Percentiles rank a stretch among this genome's conserved stretches.
phyloP scores from a whole-genome alignment of 2,797 vertebrate genomes.

The Poecilia wingei region DNA sequence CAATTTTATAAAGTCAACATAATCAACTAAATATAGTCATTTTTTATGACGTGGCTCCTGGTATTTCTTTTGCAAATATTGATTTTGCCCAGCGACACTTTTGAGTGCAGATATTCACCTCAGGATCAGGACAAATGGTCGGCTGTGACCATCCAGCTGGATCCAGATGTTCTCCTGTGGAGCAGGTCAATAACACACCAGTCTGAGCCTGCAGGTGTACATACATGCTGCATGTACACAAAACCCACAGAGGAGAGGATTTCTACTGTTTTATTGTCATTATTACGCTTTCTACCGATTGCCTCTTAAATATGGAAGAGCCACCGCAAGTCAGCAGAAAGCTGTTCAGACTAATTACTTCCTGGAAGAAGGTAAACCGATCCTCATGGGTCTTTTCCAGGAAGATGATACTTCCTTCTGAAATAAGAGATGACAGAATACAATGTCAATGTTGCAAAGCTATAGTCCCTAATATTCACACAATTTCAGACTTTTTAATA shows the following conservation, averaged over 20 bases:
- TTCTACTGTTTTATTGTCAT: neutral
- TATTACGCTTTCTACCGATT: neutral
- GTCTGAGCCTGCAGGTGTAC: neutral
- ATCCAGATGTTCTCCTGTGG: neutral
- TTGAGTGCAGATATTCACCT: too few species aligned
- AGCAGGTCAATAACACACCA: neutral
- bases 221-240: neutral
- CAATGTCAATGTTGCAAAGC: too few species aligned
- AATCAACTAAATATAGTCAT: too few species aligned
- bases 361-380: neutral
- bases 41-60: too few species aligned
- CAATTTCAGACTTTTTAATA: neutral
- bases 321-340: neutral
- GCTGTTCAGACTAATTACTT: conserved; percentile 1
- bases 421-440: neutral
- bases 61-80: too few species aligned
- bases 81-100: too few species aligned
- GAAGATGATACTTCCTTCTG: neutral
- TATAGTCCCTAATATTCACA: neutral
- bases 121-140: neutral
- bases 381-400: neutral
- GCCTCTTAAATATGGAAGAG: neutral
- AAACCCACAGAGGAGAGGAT: neutral
- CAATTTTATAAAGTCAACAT: too few species aligned
- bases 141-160: neutral